phyloP scores from a whole-genome alignment of 2,113 vertebrate genomes.

The Ictalurus punctatus region DNA sequence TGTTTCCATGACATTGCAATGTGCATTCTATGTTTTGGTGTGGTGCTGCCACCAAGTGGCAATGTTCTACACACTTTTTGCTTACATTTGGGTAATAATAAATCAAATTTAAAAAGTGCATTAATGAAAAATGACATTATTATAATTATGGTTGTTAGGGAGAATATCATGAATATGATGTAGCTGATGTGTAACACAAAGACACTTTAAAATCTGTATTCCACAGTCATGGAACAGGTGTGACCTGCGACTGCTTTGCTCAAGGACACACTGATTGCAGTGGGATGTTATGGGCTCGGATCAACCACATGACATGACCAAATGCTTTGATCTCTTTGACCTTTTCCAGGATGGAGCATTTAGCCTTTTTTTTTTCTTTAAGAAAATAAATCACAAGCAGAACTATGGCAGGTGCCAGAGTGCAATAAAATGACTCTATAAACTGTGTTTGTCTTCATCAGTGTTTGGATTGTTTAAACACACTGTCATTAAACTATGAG shows the following conservation, averaged over 20 bases:
- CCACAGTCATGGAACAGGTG: background rate
- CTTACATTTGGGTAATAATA: background rate
- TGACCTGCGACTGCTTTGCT: background rate
- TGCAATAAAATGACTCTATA: background rate
- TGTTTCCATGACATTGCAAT: background rate
- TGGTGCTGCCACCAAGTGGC: conserved; percentile 49
- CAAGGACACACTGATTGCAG: conserved; percentile 14
- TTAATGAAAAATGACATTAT: background rate
- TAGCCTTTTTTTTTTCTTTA: background rate
- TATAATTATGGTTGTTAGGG: background rate
- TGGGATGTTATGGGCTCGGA: background rate
- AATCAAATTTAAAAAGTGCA: background rate
- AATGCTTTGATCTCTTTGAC: background rate
- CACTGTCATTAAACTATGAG: conserved; percentile 23
- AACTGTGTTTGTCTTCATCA: conserved; percentile 14
- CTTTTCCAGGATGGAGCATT: background rate
- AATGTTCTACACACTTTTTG: background rate
- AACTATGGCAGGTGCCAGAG: background rate
- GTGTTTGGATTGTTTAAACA: conserved; percentile 13
- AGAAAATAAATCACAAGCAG: conserved; percentile 13
- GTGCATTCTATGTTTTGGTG: background rate
- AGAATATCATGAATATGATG: background rate
- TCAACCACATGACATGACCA: background rate
- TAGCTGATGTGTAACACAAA: background rate
- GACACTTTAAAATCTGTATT: background rate